Evolutionary conservation across 2,797 vertebrate species (phyloP).

Genomic region (Spinus olivaceus): DNA sequence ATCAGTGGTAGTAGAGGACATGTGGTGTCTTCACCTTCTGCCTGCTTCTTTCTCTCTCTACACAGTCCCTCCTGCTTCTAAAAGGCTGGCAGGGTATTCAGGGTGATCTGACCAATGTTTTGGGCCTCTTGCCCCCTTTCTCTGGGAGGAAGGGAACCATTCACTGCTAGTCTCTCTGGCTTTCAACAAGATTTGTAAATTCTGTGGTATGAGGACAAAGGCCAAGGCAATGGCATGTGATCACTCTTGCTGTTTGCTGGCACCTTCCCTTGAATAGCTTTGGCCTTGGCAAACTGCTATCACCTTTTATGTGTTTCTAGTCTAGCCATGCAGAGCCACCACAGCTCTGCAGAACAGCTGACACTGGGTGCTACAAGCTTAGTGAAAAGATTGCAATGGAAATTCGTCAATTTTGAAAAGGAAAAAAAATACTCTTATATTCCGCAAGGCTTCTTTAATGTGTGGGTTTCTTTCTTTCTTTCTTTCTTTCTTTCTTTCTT

Average conservation of each 20-base stretch:
- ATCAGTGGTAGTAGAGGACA: not conserved
- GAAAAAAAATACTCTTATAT: not conserved
- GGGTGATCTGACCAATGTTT: not conserved
- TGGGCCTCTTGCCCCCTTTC: not conserved
- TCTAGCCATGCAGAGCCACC: not conserved
- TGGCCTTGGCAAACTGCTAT: not conserved
- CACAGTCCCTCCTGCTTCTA: not conserved
- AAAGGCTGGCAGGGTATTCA: not conserved
- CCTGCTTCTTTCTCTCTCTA: not conserved
- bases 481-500: rapidly evolving
- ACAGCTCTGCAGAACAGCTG: not conserved
- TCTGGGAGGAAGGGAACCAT: not conserved
- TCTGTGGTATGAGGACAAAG: not conserved
- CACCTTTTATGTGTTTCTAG: not conserved
- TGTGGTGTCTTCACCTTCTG: rapidly evolving
- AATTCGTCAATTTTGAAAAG: not conserved
- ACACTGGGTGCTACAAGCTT: not conserved
- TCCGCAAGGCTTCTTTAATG: not conserved
- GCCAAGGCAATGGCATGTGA: not conserved
- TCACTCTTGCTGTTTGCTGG: not conserved
- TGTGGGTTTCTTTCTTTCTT: rapidly evolving
- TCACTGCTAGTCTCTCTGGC: not conserved
- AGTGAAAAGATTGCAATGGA: not conserved
- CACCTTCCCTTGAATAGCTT: not conserved
- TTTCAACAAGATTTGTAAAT: not conserved